phyloP scores from a whole-genome alignment of 2,888 invertebrate species.

The Cordylochernes scorpioides region DNA sequence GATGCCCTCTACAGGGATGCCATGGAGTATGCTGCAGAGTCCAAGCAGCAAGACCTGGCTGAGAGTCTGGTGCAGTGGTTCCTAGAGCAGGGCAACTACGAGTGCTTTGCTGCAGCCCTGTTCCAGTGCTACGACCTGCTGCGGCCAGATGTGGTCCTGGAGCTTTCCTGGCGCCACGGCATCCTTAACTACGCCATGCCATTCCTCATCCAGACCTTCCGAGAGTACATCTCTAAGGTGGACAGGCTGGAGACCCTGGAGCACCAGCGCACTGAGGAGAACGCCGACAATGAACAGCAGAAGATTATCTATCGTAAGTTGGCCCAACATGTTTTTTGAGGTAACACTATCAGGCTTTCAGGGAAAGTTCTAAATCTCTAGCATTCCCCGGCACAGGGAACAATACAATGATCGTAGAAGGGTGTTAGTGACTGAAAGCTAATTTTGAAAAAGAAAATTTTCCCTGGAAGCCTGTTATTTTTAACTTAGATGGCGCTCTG shows the following conservation, averaged over 20 bases:
- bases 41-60: constrained; percentile 78
- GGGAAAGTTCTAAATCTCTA: too few species aligned
- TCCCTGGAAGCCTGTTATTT: too few species aligned
- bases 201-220: constrained; percentile 76
- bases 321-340: constrained; percentile 9
- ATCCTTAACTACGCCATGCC: constrained; percentile 99
- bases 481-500: too few species aligned
- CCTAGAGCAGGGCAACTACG: constrained; percentile 70
- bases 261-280: constrained; percentile 71
- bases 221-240: constrained; percentile 43
- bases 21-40: constrained; percentile 97
- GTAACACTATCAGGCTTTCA: too few species aligned
- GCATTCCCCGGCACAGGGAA: too few species aligned
- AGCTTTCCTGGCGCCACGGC: constrained; percentile 90
- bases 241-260: constrained; percentile 88
- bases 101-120: constrained; percentile 90
- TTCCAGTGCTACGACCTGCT: constrained; percentile 95
- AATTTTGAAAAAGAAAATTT: too few species aligned
- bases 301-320: constrained; percentile 61
- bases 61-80: constrained; percentile 95
- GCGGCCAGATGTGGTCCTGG: constrained; percentile 89
- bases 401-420: too few species aligned
- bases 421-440: too few species aligned
- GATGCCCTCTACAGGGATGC: constrained; percentile 87
- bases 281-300: constrained; percentile 65